Evolutionary conservation across 2,797 vertebrate species (phyloP), one percentile per base, ranked within the genome.

Genomic region (Pseudomugil gertrudae): DNA sequence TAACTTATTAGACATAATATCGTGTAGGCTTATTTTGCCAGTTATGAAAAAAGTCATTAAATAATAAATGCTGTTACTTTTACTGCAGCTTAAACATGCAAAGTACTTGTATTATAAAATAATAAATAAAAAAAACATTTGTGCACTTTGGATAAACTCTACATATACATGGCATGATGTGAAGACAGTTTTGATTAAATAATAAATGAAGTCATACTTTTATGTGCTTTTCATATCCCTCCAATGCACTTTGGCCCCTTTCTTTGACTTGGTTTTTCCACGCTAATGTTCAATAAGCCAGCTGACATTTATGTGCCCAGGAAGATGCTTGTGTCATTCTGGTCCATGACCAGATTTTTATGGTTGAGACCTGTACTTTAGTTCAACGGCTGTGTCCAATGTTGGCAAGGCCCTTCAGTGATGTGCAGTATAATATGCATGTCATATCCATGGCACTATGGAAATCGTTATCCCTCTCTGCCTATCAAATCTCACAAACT

Each of bases 361-460:
- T 69, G 73, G 69, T 71, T 35, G 62, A 79, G 76, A 63, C 47
- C 45, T 64, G 65, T 50, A 24, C 62, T 78, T 65, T 66, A 72
- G 43, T 33, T 70, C 80, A 76, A 14, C 4, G 2, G 0, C 79
- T 69, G n/a, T 83, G 72, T 80, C 66, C 36, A 63, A 80, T 67
- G 63, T 73, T 87, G 84, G 77, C 81, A 68, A 38, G 38, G 30
- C 32, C 53, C 60, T 79, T 76, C 43, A 69, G 47, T 85, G 75
- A 65, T 83, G 63, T 63, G 51, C 35, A 56, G 15, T 69, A 40
- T 74, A 71, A 73, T 67, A 72, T 51, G 57, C 55, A 73, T 64
- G 8, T 51, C 24, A 74, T 70, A 65, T 80, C 51, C 65, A 63
- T 43, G 64, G 53, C 66, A 62, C 50, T 47, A 19, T 59, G 74